Evolutionary conservation across 1,140 invertebrate species (phyloP).

Genomic region (Dinoponera quadriceps): DNA sequence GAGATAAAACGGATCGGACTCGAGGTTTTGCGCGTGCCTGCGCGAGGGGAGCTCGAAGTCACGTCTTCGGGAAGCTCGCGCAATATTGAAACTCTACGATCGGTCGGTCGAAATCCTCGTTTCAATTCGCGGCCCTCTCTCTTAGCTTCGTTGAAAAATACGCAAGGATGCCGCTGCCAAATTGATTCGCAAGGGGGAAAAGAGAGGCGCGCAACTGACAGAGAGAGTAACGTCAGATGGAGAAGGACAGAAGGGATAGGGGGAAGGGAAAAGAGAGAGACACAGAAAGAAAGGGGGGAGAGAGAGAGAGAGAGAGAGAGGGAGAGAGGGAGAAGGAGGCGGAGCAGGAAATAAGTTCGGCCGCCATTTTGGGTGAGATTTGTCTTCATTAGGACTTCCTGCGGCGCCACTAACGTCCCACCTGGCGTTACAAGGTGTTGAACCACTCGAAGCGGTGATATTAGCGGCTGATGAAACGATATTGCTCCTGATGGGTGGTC

Average conservation of each 20-base stretch:
- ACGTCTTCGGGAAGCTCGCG: too few species aligned
- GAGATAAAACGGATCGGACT: too few species aligned
- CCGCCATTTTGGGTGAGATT: conserved; percentile 82
- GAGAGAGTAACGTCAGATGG: background rate
- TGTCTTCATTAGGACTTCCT: conserved; percentile 85
- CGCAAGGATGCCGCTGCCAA: conserved; percentile 45
- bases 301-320: conserved; percentile 2
- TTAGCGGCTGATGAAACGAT: conserved; percentile 81
- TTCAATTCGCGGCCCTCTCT: conserved; percentile 13
- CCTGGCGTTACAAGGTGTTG: conserved; percentile 83
- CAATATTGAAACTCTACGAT: too few species aligned
- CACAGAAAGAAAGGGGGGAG: conserved; percentile 7
- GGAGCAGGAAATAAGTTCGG: conserved; percentile 79
- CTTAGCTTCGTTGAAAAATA: conserved; percentile 21
- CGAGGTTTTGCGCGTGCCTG: too few species aligned
- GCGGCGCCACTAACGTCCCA: conserved; percentile 78
- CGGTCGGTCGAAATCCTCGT: background rate
- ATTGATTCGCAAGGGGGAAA: conserved; percentile 43
- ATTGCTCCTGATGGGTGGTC: conserved; percentile 82
- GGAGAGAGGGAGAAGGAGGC: conserved; percentile 48
- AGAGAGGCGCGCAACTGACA: background rate
- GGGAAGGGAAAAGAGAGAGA: background rate
- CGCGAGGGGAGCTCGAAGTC: too few species aligned
- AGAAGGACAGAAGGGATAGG: conserved; percentile 15
- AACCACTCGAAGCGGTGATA: conserved; percentile 78